phyloP scores from a whole-genome alignment of 2,113 vertebrate genomes.

The Sula dactylatra region DNA sequence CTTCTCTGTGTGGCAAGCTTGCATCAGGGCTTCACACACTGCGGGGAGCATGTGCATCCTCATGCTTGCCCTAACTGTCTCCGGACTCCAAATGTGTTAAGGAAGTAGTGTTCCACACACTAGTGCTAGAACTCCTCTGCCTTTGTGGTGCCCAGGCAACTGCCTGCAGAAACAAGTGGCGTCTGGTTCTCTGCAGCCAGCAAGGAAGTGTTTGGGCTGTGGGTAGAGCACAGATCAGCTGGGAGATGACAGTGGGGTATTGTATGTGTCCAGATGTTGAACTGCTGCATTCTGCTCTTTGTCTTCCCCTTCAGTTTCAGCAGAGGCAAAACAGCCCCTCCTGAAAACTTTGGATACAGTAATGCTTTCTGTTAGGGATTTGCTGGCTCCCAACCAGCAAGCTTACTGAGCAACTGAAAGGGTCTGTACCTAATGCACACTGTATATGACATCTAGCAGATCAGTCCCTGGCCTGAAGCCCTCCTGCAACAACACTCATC shows the following conservation, averaged over 20 bases:
- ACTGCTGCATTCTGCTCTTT: not conserved
- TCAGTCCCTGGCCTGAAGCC: not conserved
- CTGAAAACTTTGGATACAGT: not conserved
- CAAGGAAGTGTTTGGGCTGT: not conserved
- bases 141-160: not conserved
- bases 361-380: not conserved
- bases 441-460: not conserved
- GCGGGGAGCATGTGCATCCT: not conserved
- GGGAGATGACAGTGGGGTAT: not conserved
- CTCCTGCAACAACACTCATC: not conserved
- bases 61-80: not conserved
- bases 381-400: not conserved
- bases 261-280: not conserved
- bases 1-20: not conserved
- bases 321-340: not conserved
- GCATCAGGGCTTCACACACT: not conserved
- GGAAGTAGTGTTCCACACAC: not conserved
- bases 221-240: not conserved
- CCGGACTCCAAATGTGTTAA: not conserved
- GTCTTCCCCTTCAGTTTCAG: not conserved
- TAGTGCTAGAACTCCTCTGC: not conserved
- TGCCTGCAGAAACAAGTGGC: not conserved
- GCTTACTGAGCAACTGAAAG: not conserved
- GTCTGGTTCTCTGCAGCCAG: not conserved
- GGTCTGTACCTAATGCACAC: not conserved